Evolutionary conservation across 2,797 vertebrate species (phyloP), one percentile per base, ranked within the genome.

Genomic region (Danio jaintianensis): DNA sequence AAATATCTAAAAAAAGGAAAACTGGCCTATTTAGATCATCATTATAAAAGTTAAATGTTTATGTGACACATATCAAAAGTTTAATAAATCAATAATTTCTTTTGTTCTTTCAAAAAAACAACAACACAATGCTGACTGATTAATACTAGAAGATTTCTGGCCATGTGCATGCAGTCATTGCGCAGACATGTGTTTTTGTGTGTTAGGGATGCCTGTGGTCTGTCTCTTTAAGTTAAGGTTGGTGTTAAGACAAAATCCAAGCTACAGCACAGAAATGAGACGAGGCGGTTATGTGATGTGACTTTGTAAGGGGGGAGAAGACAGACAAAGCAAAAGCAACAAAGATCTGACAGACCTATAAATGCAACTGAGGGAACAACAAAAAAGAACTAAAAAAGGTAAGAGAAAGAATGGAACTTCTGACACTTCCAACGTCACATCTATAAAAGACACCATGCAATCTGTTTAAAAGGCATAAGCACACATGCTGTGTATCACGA

Each of bases 231-330:
- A 76, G 50, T 76, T 67, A 77, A 10, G 38, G 20, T 56, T 67
- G 56, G 8, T 11, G 12, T 40, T 61, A 66, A 48, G 13, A 63
- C 43, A 76, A 43, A 48, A 29, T 38, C 7, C 7, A 68, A 45
- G 22, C 48, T 9, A 47, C 29, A 78, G 20, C 36, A 50, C 38
- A 81, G 45, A 59, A 61, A 55, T 55, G 38, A 84, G 42, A 63
- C 48, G 64, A 75, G 63, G 55, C 40, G 47, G 43, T 58, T 80
- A 69, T 83, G 42, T 66, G 53, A 78, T 76, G 47, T 83, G 71
- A 68, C 52, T 62, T 47, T 78, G 55, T 52, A 58, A 59, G 22
- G 8, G 20, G 61, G 20, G 9, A 10, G 18, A 45, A 61, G 38
- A 59, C 18, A 69, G 22, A 47, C 16, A n/a, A 16, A 78, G 48